A percentile compares a stretch with the other conserved stretches of the same genome.
Evolutionary conservation across 1,140 invertebrate genomes (phyloP).

Genomic region (Micrasema longulum): DNA sequence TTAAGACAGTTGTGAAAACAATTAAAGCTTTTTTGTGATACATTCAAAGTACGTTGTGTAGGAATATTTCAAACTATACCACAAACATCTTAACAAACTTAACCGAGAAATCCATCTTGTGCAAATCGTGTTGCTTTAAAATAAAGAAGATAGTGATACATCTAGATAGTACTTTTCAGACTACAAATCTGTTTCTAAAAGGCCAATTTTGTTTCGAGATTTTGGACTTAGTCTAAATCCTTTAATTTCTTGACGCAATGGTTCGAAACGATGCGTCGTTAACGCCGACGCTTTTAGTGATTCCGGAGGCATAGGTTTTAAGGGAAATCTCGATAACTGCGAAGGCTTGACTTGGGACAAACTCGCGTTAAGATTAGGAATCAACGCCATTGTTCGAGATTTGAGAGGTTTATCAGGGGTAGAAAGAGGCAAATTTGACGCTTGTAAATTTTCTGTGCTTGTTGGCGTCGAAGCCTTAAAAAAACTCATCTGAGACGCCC

Average conservation of each 20-base stretch:
- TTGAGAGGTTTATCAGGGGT: not conserved
- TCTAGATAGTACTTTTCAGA: no score
- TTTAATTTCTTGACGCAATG: conserved; percentile 6
- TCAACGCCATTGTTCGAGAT: not conserved
- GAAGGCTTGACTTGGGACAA: not conserved
- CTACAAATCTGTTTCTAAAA: conserved; percentile 50
- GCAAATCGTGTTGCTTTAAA: conserved; percentile 9
- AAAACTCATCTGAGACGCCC: conserved; percentile 17
- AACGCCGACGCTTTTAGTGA: not conserved
- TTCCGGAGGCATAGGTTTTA: conserved; percentile 1
- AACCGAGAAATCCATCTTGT: no score
- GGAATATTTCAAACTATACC: no score
- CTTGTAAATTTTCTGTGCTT: not conserved
- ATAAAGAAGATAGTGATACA: not conserved
- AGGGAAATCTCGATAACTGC: not conserved
- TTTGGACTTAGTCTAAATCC: conserved; percentile 1
- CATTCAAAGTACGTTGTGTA: no score
- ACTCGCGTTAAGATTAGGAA: not conserved
- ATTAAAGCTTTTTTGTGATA: no score
- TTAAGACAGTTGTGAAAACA: no score
- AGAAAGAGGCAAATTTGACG: not conserved
- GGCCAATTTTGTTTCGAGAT: conserved; percentile 38
- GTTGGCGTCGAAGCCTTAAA: not conserved
- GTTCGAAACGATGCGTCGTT: conserved; percentile 17
- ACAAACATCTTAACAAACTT: no score